These are phyloP conservation scores for Drosophila murphyi DNA, from an alignment of 1,140 invertebrate species.

Conservation along the genomic window DNA sequence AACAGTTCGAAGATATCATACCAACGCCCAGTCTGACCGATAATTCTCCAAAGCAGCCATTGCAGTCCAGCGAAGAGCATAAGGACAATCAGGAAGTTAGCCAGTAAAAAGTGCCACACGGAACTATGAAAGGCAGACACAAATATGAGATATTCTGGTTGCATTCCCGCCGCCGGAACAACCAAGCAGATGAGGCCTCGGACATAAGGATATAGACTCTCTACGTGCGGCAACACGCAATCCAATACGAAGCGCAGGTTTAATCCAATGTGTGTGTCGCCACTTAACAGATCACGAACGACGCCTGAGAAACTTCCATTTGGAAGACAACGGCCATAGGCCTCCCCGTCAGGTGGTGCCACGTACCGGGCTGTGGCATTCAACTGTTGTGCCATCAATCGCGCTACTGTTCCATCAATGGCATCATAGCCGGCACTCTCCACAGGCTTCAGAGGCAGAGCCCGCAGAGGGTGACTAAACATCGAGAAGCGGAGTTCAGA, in stretches of 20 bases:
- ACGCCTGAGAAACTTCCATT: slow-evolving; percentile 67
- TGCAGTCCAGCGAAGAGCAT: slow-evolving; percentile 56
- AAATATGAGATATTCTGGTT: slow-evolving; percentile 72
- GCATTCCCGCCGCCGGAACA: slow-evolving; percentile 66
- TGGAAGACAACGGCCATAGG: slow-evolving; percentile 63
- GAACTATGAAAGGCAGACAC: slow-evolving; percentile 59
- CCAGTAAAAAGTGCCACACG: slow-evolving; percentile 59
- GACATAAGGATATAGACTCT: slow-evolving; percentile 64
- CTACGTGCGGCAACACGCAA: slow-evolving; percentile 59
- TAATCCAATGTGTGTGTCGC: slow-evolving; percentile 57
- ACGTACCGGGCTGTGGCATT: slow-evolving; percentile 72
- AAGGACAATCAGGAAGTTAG: slow-evolving; percentile 57
- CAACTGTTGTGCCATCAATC: slow-evolving; percentile 37
- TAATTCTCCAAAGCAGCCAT: slow-evolving; percentile 30
- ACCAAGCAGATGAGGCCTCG: slow-evolving; percentile 57
- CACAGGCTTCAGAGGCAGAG: slow-evolving; percentile 44
- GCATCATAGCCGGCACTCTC: slow-evolving; percentile 47
- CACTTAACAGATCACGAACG: slow-evolving; percentile 53
- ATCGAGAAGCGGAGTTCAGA: slow-evolving; percentile 67
- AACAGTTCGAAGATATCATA: slow-evolving; percentile 70
- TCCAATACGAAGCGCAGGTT: slow-evolving; percentile 72
- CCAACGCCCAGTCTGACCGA: slow-evolving; percentile 41
- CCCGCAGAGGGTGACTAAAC: slow-evolving; percentile 65
- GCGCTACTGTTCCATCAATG: slow-evolving; percentile 62
- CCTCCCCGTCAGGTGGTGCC: slow-evolving; percentile 56